Base-by-base conservation (phyloP, 2,888 invertebrate species). In the Gastracanthus pulcherrimus region DNA sequence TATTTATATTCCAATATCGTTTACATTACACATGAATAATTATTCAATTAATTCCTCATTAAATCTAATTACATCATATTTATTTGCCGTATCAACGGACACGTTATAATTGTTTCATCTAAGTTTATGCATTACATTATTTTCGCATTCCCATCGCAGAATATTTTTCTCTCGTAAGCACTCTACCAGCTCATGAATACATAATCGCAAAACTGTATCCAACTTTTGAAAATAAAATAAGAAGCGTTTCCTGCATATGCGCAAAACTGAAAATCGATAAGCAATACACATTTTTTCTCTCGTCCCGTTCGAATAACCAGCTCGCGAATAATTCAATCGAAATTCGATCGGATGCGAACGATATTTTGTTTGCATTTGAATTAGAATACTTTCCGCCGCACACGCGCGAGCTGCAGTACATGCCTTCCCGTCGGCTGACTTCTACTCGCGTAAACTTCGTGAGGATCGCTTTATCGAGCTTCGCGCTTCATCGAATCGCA, bases 401-500 rank as follows among this genome's bases (percentile, higher is more conserved):
- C 23, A 58, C 3, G 9, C 0, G 9, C 45, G 26, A 3, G 16
- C 34, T 13, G 31, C 31, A 23, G 19, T 5, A 19, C 3, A 36
- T 11, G 6, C 19, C 9, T 64, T n/a, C n/a, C 5, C 55, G 29
- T 5, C 3, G 19, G 48, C 19, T 38, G 51, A 36, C 26, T 48
- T 48, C 62, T 34, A 16, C 66, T 13, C n/a, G n/a, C 45, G 13
- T 62, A 60, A 62, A 74, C 45, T 48, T 67, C 7, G n/a, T 23
- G 62, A 51, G 51, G 64, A 64, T n/a, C 13, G 29, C 41, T 75
- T 75, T 51, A 64, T 64, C 64, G 41, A 64, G 38, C 34, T 75
- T 76, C 9, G 36, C 51, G 29, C 66, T 66, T 51, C 75, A 66
- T 23, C 51, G 66, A 60, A 51, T 75, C 66, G 36, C 66, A 66